Conservation (phyloP, 2,888 invertebrate genomes). For the Epirrhoe tristata region DNA sequence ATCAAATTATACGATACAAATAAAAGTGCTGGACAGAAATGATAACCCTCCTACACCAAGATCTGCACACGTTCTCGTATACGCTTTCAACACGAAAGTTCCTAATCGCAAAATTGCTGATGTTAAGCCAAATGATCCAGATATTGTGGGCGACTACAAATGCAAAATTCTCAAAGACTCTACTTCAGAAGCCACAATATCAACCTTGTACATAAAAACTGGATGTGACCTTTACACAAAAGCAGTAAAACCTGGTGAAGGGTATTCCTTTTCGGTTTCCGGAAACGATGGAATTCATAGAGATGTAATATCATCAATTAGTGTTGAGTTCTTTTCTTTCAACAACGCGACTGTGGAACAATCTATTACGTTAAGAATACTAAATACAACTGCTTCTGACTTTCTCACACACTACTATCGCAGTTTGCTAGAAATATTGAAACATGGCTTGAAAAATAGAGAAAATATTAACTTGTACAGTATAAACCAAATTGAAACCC, state of each 20-base stretch:
- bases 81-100: slow-evolving; percentile 90
- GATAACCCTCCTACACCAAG: slow-evolving; percentile 95
- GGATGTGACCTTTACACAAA: slow-evolving; percentile 93
- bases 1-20: slow-evolving; percentile 90
- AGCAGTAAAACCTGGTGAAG: slow-evolving; percentile 89
- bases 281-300: slow-evolving; percentile 96
- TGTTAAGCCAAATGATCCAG: slow-evolving; percentile 96
- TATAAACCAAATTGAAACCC: slow-evolving; percentile 87
- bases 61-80: slow-evolving; percentile 92
- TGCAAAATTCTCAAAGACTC: slow-evolving; percentile 92
- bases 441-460: slow-evolving; percentile 86
- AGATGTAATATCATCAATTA: slow-evolving; percentile 94
- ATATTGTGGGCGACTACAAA: slow-evolving; percentile 94
- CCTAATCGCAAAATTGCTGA: slow-evolving; percentile 95
- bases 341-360: slow-evolving; percentile 93
- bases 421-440: slow-evolving; percentile 89
- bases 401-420: slow-evolving; percentile 93
- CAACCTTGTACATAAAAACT: slow-evolving; percentile 88
- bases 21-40: slow-evolving; percentile 94
- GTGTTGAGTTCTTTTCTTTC: slow-evolving; percentile 92
- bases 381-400: slow-evolving; percentile 89
- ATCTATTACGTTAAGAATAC: slow-evolving; percentile 91
- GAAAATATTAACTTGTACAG: slow-evolving; percentile 90
- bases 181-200: slow-evolving; percentile 84
- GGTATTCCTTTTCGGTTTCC: slow-evolving; percentile 91